Evolutionary conservation across 2,888 invertebrate species (phyloP), one percentile per base, ranked within the genome.

Genomic region (Meteorus colon): DNA sequence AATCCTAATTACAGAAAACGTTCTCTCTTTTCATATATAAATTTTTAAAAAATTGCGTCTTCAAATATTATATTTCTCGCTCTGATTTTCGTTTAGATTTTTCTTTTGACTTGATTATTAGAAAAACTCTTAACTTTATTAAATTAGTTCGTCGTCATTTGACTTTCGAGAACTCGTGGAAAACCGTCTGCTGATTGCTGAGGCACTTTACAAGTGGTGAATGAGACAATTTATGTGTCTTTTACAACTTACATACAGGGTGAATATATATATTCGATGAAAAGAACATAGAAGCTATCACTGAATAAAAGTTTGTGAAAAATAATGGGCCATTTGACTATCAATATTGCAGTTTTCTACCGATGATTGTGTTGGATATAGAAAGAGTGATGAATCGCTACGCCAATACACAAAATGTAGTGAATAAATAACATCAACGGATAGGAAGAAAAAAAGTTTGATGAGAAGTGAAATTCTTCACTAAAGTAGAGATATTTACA

Each of bases 21-120:
- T 45, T 59, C 29, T 10, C 29, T 48, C 45, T 31, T 59, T 65
- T 16, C 31, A 75, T 37, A 67, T 41, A 67, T 55, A 5, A 67
- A 72, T 16, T 48, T 1, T 34, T n/a, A 37, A 55, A 37, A 55
- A 55, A 19, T 24, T 24, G 10, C 10, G 3, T 55, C 19, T 55
- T 4, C 5, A 55, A 12, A 41, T 41, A 12, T 41, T 2, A 41
- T 12, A 41, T 12, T 41, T 41, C 8, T 1, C 12, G 8, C 41
- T 12, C 0, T 8, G 41, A 41, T 41, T 41, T 55, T 55, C 10
- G 8, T 55, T 55, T 55, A 6, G 4, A n/a, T 55, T 55, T 19
- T 55, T 55, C 5, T 55, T 19, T 55, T 8, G 24, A 19, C 19
- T 55, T 8, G 8, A 55, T 55, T 24, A 55, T 55, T 55, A 55